These are phyloP conservation scores for Rhagoletis zephyria DNA, from an alignment of 1,140 invertebrate species.

Conservation along the genomic window DNA sequence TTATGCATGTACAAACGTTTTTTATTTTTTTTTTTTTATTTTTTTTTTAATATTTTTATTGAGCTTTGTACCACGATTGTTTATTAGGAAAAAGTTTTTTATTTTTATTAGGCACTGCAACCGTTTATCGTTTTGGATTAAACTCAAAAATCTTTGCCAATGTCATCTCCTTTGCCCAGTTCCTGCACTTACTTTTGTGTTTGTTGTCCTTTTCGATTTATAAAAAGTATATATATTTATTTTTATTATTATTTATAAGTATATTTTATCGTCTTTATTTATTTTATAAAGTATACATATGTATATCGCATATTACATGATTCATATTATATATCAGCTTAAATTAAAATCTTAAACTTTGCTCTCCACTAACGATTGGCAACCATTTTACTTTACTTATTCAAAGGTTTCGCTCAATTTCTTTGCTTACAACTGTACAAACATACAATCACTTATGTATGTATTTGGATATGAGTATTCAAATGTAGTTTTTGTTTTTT, in stretches of 20 bases:
- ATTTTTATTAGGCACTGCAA: no score
- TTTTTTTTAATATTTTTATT: no score
- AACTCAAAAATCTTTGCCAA: no score
- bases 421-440: conserved; percentile 26
- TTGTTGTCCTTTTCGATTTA: not conserved
- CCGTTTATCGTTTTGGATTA: no score
- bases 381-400: not conserved
- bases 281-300: conserved; percentile 29
- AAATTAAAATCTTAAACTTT: not conserved
- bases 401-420: not conserved
- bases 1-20: no score
- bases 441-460: not conserved
- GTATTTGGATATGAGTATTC: conserved; percentile 37
- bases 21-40: no score
- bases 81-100: no score
- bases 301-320: not conserved
- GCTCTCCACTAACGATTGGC: not conserved
- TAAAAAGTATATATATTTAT: conserved; percentile 4
- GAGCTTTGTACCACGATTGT: no score
- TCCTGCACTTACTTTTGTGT: no score
- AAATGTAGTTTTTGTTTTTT: not conserved
- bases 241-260: not conserved
- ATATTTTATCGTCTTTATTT: conserved; percentile 32
- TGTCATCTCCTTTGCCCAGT: no score
- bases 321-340: conserved; percentile 31